phyloP scores from a whole-genome alignment of 1,140 invertebrate genomes.

The Lineus longissimus region DNA sequence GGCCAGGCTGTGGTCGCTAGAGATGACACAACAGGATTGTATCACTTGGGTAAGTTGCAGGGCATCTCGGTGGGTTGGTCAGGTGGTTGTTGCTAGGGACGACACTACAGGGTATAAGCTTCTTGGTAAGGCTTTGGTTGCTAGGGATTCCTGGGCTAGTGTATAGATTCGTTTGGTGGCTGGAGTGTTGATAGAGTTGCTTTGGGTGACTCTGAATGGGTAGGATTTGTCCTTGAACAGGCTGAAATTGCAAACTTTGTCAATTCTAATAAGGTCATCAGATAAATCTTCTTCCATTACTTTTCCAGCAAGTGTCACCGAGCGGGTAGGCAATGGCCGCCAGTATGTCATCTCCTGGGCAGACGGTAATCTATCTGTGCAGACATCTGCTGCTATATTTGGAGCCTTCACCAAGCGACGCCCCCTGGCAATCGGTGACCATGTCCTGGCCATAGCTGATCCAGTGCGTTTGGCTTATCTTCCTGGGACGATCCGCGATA shows the following conservation, averaged over 20 bases:
- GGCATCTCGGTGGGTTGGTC: no score
- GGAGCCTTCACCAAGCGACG: constrained; percentile 29
- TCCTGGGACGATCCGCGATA: constrained; percentile 29
- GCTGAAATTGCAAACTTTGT: no score
- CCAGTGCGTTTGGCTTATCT: constrained; percentile 26
- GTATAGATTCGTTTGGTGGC: no score
- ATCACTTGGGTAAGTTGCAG: constrained; percentile 33
- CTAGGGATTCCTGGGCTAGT: neutral
- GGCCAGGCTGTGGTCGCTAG: constrained; percentile 38
- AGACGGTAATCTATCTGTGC: constrained; percentile 24
- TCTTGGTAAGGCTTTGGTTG: constrained; percentile 25
- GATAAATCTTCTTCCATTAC: neutral
- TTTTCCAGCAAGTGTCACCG: constrained; percentile 15
- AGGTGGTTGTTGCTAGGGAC: constrained; percentile 40
- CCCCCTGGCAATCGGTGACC: constrained; percentile 22
- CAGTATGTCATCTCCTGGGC: constrained; percentile 32
- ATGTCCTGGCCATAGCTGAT: constrained; percentile 28
- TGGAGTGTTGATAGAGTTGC: neutral
- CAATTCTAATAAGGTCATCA: neutral
- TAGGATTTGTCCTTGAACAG: no score
- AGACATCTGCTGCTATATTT: constrained; percentile 37
- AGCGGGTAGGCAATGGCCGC: constrained; percentile 22
- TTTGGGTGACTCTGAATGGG: no score
- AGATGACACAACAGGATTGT: constrained; percentile 33
- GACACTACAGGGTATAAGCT: constrained; percentile 32